Conservation (phyloP, 2,888 invertebrate species). For the Podotricha telesiphe region DNA sequence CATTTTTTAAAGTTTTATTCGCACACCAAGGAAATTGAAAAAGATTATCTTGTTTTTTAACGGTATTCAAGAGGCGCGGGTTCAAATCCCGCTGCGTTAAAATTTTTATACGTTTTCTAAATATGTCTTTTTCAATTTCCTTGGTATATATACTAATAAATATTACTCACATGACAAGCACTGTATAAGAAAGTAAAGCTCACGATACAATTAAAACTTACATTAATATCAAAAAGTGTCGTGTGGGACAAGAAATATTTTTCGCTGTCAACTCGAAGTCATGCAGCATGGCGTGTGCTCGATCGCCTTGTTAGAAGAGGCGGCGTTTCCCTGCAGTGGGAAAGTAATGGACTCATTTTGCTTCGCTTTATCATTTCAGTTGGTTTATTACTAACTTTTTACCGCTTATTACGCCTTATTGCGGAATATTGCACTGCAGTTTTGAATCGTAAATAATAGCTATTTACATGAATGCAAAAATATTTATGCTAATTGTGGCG, state of each 20-base stretch:
- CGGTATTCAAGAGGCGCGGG: too few relatives aligned
- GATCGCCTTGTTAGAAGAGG: slow-evolving; percentile 40
- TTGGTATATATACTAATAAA: too few relatives aligned
- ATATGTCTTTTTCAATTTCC: too few relatives aligned
- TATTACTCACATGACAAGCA: background rate
- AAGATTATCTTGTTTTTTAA: too few relatives aligned
- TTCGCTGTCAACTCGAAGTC: slow-evolving; percentile 34
- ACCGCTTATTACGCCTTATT: slow-evolving; percentile 43
- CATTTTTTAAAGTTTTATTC: too few relatives aligned
- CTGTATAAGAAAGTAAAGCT: slow-evolving; percentile 3
- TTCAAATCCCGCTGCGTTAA: too few relatives aligned
- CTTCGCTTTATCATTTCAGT: slow-evolving; percentile 56
- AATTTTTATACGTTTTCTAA: too few relatives aligned
- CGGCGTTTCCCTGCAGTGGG: slow-evolving; percentile 38
- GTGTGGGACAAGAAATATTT: slow-evolving; percentile 30
- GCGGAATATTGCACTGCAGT: slow-evolving; percentile 45
- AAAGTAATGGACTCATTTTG: slow-evolving; percentile 42
- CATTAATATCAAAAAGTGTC: slow-evolving; percentile 27
- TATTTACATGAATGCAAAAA: slow-evolving; percentile 38
- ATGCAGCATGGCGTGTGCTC: slow-evolving; percentile 38
- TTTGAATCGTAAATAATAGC: slow-evolving; percentile 36
- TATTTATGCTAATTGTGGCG: slow-evolving; percentile 32
- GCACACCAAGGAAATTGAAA: too few relatives aligned
- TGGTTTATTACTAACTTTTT: slow-evolving; percentile 51
- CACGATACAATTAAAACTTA: slow-evolving; percentile 24